A percentile compares a stretch with the other conserved stretches of the same genome.
These are phyloP conservation scores for Chromoteleia sp. DNA, from an alignment of 2,888 invertebrate genomes.

Conservation along the genomic window DNA sequence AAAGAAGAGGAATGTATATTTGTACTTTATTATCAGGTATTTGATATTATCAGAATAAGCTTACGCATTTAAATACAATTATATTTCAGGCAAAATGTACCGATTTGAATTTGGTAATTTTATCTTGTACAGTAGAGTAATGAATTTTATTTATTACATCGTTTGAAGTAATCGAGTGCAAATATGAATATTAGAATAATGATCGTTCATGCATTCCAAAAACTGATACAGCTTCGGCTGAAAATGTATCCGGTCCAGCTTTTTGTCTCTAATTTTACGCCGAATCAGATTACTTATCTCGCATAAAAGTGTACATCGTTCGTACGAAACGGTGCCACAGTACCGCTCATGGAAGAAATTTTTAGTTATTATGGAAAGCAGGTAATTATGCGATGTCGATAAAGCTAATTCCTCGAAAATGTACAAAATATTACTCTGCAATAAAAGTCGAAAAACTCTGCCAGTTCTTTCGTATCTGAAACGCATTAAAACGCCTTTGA, in stretches of 20 bases:
- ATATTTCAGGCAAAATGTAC: too few species aligned
- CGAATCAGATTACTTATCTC: slow-evolving; percentile 32
- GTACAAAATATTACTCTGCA: not conserved
- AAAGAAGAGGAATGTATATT: too few species aligned
- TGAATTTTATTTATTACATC: not conserved
- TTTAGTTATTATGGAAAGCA: slow-evolving; percentile 31
- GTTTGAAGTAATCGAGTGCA: not conserved
- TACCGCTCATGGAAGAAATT: not conserved
- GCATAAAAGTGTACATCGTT: slow-evolving; percentile 13
- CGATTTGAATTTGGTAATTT: too few species aligned
- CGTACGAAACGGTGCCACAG: not conserved
- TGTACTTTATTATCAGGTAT: too few species aligned
- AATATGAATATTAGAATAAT: slow-evolving; percentile 8
- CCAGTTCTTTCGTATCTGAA: not conserved
- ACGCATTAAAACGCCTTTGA: slow-evolving; percentile 11
- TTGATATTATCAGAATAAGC: too few species aligned
- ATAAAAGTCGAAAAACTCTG: not conserved
- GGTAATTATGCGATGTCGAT: slow-evolving; percentile 22
- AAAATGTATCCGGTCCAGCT: slow-evolving; percentile 1
- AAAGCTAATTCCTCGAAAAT: slow-evolving; percentile 12
- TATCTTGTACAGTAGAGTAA: not conserved
- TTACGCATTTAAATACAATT: too few species aligned
- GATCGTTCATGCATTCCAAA: slow-evolving; percentile 7
- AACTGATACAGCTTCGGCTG: not conserved
- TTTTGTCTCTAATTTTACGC: slow-evolving; percentile 27